Conservation (phyloP, 2,797 vertebrate species). For the Falco rusticolus region DNA sequence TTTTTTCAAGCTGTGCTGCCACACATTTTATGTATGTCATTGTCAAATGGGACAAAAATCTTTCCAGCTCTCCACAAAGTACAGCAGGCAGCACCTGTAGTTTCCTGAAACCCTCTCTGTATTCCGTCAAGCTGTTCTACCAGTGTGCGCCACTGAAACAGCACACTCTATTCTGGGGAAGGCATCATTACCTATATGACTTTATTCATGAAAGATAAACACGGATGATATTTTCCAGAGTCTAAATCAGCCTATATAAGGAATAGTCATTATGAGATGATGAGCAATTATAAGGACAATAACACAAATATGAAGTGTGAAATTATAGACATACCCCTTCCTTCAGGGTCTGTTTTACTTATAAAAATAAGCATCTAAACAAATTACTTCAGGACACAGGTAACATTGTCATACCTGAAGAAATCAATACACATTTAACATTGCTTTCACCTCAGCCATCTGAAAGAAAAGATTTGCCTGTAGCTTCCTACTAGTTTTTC, state of each 20-base stretch:
- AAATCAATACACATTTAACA: background rate
- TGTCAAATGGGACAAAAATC: background rate
- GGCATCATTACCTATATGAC: background rate
- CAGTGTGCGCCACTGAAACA: background rate
- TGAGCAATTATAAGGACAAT: background rate
- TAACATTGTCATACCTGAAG: background rate
- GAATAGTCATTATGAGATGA: background rate
- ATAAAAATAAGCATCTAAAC: background rate
- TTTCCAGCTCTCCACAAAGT: background rate
- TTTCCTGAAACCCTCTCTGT: background rate
- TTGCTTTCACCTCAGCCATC: background rate
- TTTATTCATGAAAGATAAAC: background rate
- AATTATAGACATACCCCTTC: background rate
- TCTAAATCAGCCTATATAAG: background rate
- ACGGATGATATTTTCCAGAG: background rate
- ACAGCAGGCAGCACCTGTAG: background rate
- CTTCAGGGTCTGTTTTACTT: background rate
- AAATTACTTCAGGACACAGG: background rate
- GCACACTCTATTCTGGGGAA: background rate
- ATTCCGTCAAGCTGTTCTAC: background rate
- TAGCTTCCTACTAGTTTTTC: background rate
- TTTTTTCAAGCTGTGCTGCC: constrained; percentile 35
- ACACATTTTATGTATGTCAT: background rate
- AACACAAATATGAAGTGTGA: background rate
- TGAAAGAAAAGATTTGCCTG: background rate